Evolutionary conservation across 2,888 invertebrate genomes (phyloP).

Genomic region (Timema podura): DNA sequence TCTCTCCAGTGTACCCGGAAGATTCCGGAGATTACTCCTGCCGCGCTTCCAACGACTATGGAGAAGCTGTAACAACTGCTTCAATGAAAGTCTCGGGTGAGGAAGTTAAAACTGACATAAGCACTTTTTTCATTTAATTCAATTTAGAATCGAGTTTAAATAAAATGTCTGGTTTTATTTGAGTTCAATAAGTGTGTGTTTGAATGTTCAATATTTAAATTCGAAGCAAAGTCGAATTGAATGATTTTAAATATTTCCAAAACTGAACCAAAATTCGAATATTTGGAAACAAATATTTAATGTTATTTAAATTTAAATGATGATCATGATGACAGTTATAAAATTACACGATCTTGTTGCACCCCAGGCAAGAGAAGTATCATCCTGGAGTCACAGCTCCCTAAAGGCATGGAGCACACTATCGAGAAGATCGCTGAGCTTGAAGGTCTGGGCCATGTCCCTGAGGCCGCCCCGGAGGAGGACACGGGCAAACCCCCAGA

Average conservation of each 20-base stretch:
- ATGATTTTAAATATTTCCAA: too few species aligned
- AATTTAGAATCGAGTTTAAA: not conserved
- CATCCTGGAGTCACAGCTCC: conserved; percentile 85
- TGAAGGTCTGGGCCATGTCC: conserved; percentile 75
- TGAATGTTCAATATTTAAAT: not conserved
- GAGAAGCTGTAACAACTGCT: conserved; percentile 86
- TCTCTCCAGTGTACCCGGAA: conserved; percentile 94
- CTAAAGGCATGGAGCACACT: conserved; percentile 89
- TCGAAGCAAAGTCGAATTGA: too few species aligned
- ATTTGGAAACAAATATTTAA: too few species aligned
- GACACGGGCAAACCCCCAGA: conserved; percentile 86
- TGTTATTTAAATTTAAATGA: too few species aligned
- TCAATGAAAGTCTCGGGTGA: conserved; percentile 78
- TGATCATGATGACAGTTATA: not conserved
- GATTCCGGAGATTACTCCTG: conserved; percentile 92
- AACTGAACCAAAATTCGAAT: too few species aligned
- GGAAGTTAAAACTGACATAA: not conserved
- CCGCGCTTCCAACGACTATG: conserved; percentile 82
- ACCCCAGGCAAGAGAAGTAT: conserved; percentile 71
- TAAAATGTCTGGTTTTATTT: not conserved
- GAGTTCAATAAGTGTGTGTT: not conserved
- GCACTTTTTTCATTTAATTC: not conserved
- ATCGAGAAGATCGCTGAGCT: conserved; percentile 90
- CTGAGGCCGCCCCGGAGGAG: conserved; percentile 66
- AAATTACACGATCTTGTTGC: conserved; percentile 14